These are phyloP conservation scores for Ladona fulva DNA, from an alignment of 1,140 invertebrate species.

Conservation along the genomic window DNA sequence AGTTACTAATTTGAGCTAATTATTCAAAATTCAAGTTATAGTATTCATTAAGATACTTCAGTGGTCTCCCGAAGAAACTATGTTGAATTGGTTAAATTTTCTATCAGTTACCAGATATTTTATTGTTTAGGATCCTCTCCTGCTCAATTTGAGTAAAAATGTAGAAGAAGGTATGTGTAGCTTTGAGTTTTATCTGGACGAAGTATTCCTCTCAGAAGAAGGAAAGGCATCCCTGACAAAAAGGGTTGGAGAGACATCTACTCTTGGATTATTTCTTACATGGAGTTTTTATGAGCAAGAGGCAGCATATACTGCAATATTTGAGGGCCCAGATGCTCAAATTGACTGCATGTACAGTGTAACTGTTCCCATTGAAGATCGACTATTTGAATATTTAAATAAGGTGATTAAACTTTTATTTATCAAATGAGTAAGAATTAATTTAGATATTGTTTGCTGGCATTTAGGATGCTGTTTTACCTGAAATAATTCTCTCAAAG, in stretches of 20 bases:
- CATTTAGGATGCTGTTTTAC: no score
- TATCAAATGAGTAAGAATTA: no score
- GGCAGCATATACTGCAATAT: not conserved
- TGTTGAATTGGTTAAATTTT: no score
- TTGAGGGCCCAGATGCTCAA: not conserved
- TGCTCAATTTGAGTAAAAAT: no score
- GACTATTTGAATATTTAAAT: not conserved
- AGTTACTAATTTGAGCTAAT: no score
- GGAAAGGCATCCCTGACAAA: not conserved
- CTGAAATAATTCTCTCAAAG: no score
- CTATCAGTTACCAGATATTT: no score
- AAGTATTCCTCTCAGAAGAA: not conserved
- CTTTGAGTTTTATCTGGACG: not conserved
- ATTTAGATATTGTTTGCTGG: no score
- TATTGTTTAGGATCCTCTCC: no score
- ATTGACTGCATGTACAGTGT: not conserved
- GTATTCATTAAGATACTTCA: no score
- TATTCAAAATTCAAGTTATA: no score
- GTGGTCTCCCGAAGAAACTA: no score
- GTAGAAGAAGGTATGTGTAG: not conserved
- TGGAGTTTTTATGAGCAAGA: not conserved
- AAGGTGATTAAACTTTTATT: not conserved
- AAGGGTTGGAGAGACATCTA: not conserved
- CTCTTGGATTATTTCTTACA: not conserved
- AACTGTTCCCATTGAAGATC: not conserved